Evolutionary conservation across 2,113 vertebrate species (phyloP).

Genomic region (Nothocercus nigrocapillus): DNA sequence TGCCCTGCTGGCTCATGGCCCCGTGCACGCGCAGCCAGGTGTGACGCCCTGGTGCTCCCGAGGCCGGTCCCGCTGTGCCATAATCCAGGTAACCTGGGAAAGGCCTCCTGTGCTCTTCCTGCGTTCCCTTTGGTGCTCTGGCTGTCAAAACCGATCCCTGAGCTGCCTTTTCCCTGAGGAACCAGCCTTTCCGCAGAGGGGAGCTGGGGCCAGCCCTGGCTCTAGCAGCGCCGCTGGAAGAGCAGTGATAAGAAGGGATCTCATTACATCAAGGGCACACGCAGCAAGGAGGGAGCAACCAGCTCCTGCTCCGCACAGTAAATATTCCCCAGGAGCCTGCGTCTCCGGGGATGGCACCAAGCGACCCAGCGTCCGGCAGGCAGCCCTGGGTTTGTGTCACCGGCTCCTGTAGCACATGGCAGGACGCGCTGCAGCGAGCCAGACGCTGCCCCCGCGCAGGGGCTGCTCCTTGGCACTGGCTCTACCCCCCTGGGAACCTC

Average conservation of each 20-base stretch:
- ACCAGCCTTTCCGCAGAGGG: background rate
- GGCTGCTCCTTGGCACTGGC: background rate
- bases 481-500: background rate
- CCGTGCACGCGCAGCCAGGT: fast-evolving
- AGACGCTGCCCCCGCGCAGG: fast-evolving
- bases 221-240: background rate
- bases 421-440: background rate
- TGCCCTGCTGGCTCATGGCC: background rate
- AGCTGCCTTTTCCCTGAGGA: background rate
- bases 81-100: background rate
- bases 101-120: background rate
- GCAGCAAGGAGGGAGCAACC: background rate
- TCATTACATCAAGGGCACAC: fast-evolving
- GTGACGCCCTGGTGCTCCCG: fast-evolving
- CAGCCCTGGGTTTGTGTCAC: background rate
- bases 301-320: background rate
- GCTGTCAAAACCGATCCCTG: background rate
- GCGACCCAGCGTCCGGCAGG: background rate
- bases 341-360: background rate
- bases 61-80: background rate
- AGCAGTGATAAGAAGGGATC: fast-evolving
- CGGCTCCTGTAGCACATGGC: background rate
- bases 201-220: background rate
- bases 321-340: background rate
- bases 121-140: background rate